Evolutionary conservation across 1,140 invertebrate genomes (phyloP).

Genomic region (Doryteuthis pealeii): DNA sequence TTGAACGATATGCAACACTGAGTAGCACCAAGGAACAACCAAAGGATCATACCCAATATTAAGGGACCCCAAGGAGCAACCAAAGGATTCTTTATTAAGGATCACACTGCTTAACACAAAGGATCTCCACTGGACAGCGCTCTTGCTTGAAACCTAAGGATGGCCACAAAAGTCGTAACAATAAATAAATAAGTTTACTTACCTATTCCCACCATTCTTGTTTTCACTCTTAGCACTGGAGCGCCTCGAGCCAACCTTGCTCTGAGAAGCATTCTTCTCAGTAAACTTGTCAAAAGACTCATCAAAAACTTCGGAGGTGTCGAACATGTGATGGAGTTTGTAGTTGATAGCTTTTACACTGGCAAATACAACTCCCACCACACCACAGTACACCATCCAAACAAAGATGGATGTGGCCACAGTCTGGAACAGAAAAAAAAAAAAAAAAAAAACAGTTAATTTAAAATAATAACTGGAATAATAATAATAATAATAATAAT

Average conservation of each 20-base stretch:
- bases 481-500: not conserved
- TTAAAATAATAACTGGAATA: constrained; percentile 13
- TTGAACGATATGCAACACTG: too few relatives aligned
- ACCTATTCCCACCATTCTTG: constrained; percentile 44
- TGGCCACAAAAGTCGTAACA: too few relatives aligned
- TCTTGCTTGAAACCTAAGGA: too few relatives aligned
- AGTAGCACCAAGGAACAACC: too few relatives aligned
- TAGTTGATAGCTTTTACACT: constrained; percentile 87
- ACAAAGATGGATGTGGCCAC: constrained; percentile 79
- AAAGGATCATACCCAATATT: too few relatives aligned
- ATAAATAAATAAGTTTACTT: too few relatives aligned
- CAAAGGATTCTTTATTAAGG: too few relatives aligned
- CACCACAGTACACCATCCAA: constrained; percentile 84
- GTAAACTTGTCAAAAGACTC: constrained; percentile 34
- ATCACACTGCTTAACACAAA: too few relatives aligned
- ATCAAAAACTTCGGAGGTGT: constrained; percentile 85
- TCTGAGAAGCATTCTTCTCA: constrained; percentile 13
- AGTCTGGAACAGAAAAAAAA: constrained; percentile 69
- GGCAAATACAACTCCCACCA: constrained; percentile 79
- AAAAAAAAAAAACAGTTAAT: too few relatives aligned
- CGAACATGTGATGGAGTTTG: constrained; percentile 92
- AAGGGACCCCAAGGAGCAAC: too few relatives aligned
- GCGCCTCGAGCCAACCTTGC: not conserved
- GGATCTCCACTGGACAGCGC: too few relatives aligned
- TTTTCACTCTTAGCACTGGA: constrained; percentile 63